Percentiles rank a stretch among this genome's conserved stretches.
Conservation (phyloP, 2,888 invertebrate species). For the Tipula confusa region DNA sequence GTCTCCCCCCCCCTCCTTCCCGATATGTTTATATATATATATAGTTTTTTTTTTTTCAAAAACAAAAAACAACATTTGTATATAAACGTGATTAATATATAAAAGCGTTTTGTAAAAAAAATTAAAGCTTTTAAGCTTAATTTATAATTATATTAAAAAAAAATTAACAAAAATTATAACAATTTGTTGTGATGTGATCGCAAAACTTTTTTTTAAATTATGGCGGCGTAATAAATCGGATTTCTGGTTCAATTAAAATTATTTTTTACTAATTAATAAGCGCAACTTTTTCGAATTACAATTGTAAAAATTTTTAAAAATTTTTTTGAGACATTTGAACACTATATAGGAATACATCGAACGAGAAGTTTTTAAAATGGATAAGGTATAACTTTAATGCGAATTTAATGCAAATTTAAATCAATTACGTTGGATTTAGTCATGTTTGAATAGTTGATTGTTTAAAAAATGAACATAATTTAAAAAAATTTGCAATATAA, state of each 20-base stretch:
- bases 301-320: not conserved
- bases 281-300: not conserved
- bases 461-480: no score
- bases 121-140: not conserved
- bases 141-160: not conserved
- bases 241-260: not conserved
- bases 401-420: no score
- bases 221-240: not conserved
- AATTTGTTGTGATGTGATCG: not conserved
- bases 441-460: no score
- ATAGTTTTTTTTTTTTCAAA: not conserved
- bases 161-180: conserved; percentile 6
- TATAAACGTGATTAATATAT: conserved; percentile 4
- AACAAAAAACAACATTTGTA: conserved; percentile 25
- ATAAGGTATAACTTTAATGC: no score
- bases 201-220: not conserved
- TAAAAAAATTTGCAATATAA: no score
- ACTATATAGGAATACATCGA: no score
- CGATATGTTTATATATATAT: not conserved
- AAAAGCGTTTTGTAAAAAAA: conserved; percentile 17
- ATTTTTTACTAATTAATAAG: not conserved
- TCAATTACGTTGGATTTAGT: no score
- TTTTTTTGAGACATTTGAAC: no score
- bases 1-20: conserved; percentile 14
- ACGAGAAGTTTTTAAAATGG: no score